phyloP scores from a whole-genome alignment of 2,113 vertebrate species.

The Regulus satrapa region DNA sequence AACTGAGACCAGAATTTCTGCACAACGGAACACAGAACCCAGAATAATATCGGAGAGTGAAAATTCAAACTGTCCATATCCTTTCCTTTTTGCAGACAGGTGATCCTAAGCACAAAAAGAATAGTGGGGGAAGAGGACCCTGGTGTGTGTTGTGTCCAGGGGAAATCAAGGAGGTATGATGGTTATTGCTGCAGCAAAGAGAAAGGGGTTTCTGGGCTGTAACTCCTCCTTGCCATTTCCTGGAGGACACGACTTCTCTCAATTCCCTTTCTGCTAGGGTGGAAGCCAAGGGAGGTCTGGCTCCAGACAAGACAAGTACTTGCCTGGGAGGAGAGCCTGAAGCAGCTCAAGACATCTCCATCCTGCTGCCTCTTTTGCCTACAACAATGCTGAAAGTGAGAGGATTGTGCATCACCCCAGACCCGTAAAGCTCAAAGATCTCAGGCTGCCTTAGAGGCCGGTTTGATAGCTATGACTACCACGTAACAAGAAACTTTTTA shows the following conservation, averaged over 20 bases:
- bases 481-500: not conserved
- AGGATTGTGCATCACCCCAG: not conserved
- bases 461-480: not conserved
- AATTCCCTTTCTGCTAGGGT: not conserved
- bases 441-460: not conserved
- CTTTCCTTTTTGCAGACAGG: not conserved
- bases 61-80: not conserved
- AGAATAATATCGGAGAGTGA: not conserved
- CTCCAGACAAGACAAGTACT: not conserved
- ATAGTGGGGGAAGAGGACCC: rapidly evolving
- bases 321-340: not conserved
- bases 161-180: not conserved
- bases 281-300: not conserved
- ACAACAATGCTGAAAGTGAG: not conserved
- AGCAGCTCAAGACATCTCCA: not conserved
- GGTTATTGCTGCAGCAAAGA: not conserved
- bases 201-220: not conserved
- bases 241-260: not conserved
- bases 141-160: not conserved
- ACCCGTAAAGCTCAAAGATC: not conserved
- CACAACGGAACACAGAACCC: not conserved
- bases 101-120: not conserved
- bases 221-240: not conserved
- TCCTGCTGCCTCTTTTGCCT: not conserved
- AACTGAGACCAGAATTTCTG: not conserved